Base-by-base conservation (phyloP, 2,113 vertebrate genomes). In the Stomatorhinus ivindoensis region DNA sequence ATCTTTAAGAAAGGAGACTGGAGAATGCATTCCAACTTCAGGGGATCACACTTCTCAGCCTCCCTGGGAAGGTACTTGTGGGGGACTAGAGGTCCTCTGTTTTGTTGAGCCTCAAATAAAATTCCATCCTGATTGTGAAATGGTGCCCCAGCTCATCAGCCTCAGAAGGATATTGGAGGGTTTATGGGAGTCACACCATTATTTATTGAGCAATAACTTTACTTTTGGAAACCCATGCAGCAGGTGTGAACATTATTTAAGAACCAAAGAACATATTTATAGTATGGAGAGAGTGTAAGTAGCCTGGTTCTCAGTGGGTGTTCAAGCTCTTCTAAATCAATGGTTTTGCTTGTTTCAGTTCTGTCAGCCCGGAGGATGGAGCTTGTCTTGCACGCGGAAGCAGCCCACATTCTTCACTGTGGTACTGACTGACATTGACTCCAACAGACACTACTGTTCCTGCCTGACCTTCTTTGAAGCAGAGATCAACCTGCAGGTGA, bases 341-440 rank as follows among this genome's bases (percentile, higher is more conserved):
- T 92, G 44, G 55, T 76, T 48, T 65, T 89, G 13, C 92, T n/a
- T 93, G 42, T 50, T 90, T 92, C 93, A 99, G 98, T 99, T 99
- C 93, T 99, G 98, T 95, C 98, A 99, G 93, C 98, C 98, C 90
- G 97, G 97, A 89, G 98, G 98, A 92, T 99, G 98, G 98, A 97
- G 97, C 91, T 93, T 98, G 85, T 99, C 97, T 0, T 96, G 96
- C 73, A 97, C 99, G 85, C 95, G 98, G 90, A 99, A 97, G 53
- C 95, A 96, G 31, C 98, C 98, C 27, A 98, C 97, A 0, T 99
- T 99, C 94, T 99, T 99, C 89, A 97, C 99, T 42, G 97, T 98
- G 90, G 98, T 99, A 94, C 92, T 99, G 94, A 99, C 98, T 10
- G 98, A 99, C 90, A 99, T 99, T 13, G 98, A 99, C 91, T 99